Evolutionary conservation across 2,888 invertebrate genomes (phyloP).

Genomic region (Coleophora deauratella): DNA sequence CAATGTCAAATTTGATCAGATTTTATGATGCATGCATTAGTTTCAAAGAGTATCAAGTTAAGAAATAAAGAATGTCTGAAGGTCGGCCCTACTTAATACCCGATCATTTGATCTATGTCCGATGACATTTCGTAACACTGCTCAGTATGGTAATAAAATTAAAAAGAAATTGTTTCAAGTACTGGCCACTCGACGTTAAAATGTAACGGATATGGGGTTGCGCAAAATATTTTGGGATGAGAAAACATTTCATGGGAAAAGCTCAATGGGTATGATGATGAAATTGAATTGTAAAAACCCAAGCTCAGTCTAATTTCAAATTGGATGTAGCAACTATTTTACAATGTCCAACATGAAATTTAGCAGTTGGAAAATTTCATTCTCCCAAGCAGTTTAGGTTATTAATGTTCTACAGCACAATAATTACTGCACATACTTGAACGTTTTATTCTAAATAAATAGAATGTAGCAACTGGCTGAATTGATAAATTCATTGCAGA

Average conservation of each 20-base stretch:
- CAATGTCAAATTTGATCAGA: slow-evolving; percentile 1
- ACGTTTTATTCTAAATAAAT: too few relatives aligned
- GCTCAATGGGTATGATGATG: slow-evolving; percentile 22
- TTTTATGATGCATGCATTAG: slow-evolving; percentile 1
- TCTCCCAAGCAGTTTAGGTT: too few relatives aligned
- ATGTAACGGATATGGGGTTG: too few relatives aligned
- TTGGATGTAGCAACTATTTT: slow-evolving; percentile 39
- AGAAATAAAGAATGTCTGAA: slow-evolving; percentile 33
- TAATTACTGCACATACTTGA: too few relatives aligned
- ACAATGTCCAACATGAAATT: too few relatives aligned
- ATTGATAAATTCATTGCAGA: too few relatives aligned
- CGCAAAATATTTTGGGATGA: too few relatives aligned
- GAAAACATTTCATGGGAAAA: slow-evolving; percentile 29
- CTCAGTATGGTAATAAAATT: slow-evolving; percentile 6
- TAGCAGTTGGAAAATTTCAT: too few relatives aligned
- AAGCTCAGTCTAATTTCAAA: slow-evolving; percentile 24
- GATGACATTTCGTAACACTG: slow-evolving; percentile 21
- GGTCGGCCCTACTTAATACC: slow-evolving; percentile 24
- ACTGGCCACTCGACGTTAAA: too few relatives aligned
- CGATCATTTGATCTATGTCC: slow-evolving; percentile 18
- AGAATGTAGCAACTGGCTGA: too few relatives aligned
- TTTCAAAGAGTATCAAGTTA: slow-evolving; percentile 16
- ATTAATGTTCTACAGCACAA: too few relatives aligned
- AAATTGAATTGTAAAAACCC: slow-evolving; percentile 35
- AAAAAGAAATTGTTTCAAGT: slow-evolving; percentile 4